Base-by-base conservation (phyloP, 35 echinoderm and acorn worm species). In the Diadema setosum region DNA sequence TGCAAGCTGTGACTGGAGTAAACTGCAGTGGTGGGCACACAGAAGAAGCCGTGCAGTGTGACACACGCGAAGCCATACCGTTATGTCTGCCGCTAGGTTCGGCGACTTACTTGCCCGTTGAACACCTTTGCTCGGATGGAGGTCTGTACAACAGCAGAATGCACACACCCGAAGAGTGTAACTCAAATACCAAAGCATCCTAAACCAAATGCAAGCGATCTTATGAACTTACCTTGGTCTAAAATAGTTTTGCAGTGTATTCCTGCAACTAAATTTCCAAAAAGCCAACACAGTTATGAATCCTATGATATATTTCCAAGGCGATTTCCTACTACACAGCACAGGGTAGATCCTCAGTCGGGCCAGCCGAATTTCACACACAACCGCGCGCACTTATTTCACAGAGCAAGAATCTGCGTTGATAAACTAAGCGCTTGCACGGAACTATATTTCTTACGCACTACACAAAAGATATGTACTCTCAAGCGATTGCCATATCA, bases 281-380 rank as follows among this genome's bases (percentile, higher is more conserved):
- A 39, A 78, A 44, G 39, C 40, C 33, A 42, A 21, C 40, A 35
- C 37, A 41, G 37, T 78, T 43, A 78, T 41, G 24, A 41, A 36
- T 78, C 73, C 73, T 42, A 35, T 42, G 24, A 41, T 78, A 78
- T 78, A n/a, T 78, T 78, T 43, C 73, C 39, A 25, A 78, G 36
- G 73, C 37, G 1, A 41, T 78, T 78, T 78, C 73, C 39, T 78
- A n/a, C n/a, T 78, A 33, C 73, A 78, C 73, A 78, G 67, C 37
- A 78, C 35, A 41, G 6, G 35, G 44, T 78, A 78, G 73, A 78
- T 78, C 73, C 73, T 78, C 73, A 78, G 73, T 78, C 73, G 73
- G 73, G 73, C 73, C 73, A 78, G 73, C 73, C 73, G 73, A 78
- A 78, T 11, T 52, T 52, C 48, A 78, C 73, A 78, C 73, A 78